Evolutionary conservation across 92 coral and sea anemone genomes (phyloP).

Genomic region (Porites rus): DNA sequence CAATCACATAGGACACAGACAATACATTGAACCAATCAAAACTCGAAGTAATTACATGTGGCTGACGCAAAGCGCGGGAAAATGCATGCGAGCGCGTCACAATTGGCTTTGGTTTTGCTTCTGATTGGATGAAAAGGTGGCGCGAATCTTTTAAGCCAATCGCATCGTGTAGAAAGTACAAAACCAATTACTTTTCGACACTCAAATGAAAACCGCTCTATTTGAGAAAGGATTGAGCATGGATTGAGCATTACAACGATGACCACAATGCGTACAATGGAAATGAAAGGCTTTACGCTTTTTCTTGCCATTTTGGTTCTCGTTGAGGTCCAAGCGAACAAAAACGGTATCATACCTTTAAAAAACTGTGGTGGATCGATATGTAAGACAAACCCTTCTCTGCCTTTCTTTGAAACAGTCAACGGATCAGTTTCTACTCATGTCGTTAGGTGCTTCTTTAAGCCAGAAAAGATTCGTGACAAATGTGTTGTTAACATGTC

Average conservation of each 20-base stretch:
- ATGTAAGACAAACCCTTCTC: neutral
- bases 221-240: too few relatives aligned
- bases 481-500: conserved; percentile 45
- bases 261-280: neutral
- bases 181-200: too few relatives aligned
- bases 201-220: too few relatives aligned
- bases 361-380: neutral
- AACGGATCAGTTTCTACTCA: neutral
- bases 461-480: neutral
- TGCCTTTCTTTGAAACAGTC: conserved; percentile 4
- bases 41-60: too few relatives aligned
- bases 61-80: too few relatives aligned
- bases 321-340: neutral
- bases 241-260: neutral
- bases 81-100: too few relatives aligned
- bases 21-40: too few relatives aligned
- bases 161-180: too few relatives aligned
- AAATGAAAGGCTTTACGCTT: neutral
- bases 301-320: neutral
- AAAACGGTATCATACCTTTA: neutral
- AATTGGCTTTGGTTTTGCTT: too few relatives aligned
- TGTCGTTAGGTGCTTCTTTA: neutral
- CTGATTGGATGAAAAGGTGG: too few relatives aligned
- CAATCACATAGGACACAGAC: too few relatives aligned
- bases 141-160: too few relatives aligned